Percentiles rank a stretch among this genome's conserved stretches.
Conservation (phyloP, 2,797 vertebrate species). For the Serranus cabrilla region DNA sequence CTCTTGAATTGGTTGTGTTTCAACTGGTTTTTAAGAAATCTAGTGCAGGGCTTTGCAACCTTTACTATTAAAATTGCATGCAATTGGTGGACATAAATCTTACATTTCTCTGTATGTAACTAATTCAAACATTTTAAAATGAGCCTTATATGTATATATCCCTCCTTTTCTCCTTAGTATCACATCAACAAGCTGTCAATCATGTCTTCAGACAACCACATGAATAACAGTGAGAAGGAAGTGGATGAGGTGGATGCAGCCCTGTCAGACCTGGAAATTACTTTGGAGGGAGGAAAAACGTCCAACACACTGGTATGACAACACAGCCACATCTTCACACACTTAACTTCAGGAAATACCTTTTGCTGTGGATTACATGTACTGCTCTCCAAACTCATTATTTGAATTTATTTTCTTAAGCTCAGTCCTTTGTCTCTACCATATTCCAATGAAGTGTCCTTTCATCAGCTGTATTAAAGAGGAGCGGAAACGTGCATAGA, state of each 20-base stretch:
- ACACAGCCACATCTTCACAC: not conserved
- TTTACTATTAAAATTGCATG: no score
- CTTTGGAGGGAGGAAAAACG: slow-evolving; percentile 97
- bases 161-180: slow-evolving; percentile 85
- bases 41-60: not conserved
- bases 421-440: slow-evolving; percentile 24
- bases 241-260: slow-evolving; percentile 99
- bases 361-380: not conserved
- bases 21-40: not conserved
- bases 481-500: slow-evolving; percentile 10
- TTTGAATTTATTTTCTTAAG: slow-evolving; percentile 5
- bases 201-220: slow-evolving; percentile 98
- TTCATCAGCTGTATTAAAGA: slow-evolving; percentile 39
- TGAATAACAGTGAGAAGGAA: slow-evolving; percentile 99
- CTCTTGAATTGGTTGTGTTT: not conserved
- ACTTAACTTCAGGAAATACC: not conserved
- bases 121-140: not conserved
- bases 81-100: not conserved
- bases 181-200: slow-evolving; percentile 99
- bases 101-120: not conserved
- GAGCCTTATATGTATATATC: not conserved
- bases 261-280: slow-evolving; percentile 97
- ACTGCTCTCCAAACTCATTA: not conserved
- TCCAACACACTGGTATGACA: slow-evolving; percentile 93
- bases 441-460: slow-evolving; percentile 21